Conservation (phyloP, 1,140 invertebrate genomes). For the Nephila pilipes region DNA sequence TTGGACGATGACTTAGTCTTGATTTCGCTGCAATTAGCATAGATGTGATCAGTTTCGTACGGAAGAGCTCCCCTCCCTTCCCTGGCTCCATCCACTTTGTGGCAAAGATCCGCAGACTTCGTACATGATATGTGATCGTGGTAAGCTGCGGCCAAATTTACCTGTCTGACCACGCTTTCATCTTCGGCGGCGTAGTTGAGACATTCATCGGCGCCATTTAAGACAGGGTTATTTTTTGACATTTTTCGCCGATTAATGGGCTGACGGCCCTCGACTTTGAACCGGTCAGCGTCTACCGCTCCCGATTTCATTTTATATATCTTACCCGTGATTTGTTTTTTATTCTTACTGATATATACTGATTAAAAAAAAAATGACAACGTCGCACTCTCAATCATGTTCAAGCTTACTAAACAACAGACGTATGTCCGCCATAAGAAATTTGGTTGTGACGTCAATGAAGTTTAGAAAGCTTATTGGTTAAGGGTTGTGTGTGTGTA, state of each 20-base stretch:
- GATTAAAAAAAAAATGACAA: background rate
- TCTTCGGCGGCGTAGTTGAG: constrained; percentile 29
- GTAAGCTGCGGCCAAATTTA: constrained; percentile 79
- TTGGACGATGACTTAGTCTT: constrained; percentile 79
- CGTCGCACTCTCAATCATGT: background rate
- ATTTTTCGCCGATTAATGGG: constrained; percentile 51
- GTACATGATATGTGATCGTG: constrained; percentile 80
- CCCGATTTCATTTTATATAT: constrained; percentile 1
- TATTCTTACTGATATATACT: background rate
- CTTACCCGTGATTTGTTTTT: background rate
- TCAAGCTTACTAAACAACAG: background rate
- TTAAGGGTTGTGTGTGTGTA: background rate
- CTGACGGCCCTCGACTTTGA: constrained; percentile 23
- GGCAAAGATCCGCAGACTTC: constrained; percentile 76
- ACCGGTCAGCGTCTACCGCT: background rate
- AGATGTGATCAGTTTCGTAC: constrained; percentile 84
- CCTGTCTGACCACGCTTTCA: constrained; percentile 48
- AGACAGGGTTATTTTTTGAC: constrained; percentile 33
- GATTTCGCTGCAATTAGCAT: constrained; percentile 83
- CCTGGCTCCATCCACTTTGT: constrained; percentile 21
- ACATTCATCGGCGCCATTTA: constrained; percentile 53
- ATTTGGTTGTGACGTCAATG: constrained; percentile 25
- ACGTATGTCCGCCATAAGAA: background rate
- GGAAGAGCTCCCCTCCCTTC: constrained; percentile 78
- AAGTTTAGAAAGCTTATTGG: constrained; percentile 12